Conservation (phyloP, 2,113 vertebrate genomes). For the Prinia subflava region DNA sequence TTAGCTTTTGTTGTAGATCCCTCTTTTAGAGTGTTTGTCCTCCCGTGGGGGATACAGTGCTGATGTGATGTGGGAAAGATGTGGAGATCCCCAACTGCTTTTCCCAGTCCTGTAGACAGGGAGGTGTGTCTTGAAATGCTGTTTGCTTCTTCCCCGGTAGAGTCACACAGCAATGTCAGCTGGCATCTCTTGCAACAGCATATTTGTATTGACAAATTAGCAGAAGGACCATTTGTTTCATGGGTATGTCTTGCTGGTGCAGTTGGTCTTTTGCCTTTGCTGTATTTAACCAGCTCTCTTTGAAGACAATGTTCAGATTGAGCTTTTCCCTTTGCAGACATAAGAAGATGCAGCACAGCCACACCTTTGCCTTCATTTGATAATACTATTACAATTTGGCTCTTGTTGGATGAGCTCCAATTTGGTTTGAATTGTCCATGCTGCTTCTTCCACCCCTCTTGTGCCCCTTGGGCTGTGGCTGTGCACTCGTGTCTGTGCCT, state of each 20-base stretch:
- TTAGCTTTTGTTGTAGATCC: neutral
- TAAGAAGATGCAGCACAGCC: neutral
- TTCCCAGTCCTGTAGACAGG: neutral
- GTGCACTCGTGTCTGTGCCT: rapidly evolving
- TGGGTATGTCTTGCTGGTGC: neutral
- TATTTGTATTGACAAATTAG: neutral
- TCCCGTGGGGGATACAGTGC: neutral
- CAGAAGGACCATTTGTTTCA: neutral
- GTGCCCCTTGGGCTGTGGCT: neutral
- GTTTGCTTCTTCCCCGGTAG: neutral
- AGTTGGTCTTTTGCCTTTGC: neutral
- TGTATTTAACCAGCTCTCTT: neutral
- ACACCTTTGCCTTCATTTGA: slow-evolving; percentile 30
- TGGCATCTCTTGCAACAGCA: neutral
- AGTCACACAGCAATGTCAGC: neutral
- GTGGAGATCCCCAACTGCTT: neutral
- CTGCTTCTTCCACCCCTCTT: neutral
- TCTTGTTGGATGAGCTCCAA: neutral
- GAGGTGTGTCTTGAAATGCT: neutral
- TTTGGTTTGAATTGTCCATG: neutral
- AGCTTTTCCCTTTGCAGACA: slow-evolving; percentile 7
- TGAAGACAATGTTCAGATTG: slow-evolving; percentile 2
- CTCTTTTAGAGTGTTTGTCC: neutral
- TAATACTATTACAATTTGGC: neutral
- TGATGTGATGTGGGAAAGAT: neutral